Base-by-base conservation (phyloP, 2,888 invertebrate species). In the Volucella zonaria region DNA sequence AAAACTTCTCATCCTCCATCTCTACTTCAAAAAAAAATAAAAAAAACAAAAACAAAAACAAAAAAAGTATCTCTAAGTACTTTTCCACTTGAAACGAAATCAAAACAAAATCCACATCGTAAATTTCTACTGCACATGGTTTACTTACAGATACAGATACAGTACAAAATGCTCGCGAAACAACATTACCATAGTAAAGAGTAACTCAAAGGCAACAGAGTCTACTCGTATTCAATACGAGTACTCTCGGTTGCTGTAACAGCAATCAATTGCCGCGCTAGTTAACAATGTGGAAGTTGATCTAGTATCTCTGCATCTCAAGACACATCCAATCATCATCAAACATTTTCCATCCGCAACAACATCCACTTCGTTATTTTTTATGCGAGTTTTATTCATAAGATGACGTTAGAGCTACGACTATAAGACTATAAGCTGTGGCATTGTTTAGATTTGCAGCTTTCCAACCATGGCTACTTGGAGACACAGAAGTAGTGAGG, bases 221-320 rank as follows among this genome's bases (percentile, higher is more conserved):
- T 47, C 47, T 14, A 6, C 1, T 47, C 1, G 8, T 14, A n/a
- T 14, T 47, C 47, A n/a, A 31, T 31, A 31, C 31, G 6, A 31
- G 31, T 31, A 31, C 31, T 31, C 42, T 31, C 66, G 23, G 51
- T 45, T 42, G 47, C 62, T 56, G 77, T 58, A 70, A 79, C 82
- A 70, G 79, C 79, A 85, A 80, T 85, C 85, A 85, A 85, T 85
- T 85, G 81, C 85, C 85, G 85, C 75, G 68, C 85, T 81, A 85
- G 85, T 85, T 85, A 85, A 85, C 80, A 80, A 85, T 85, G 85
- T 80, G 76, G 85, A 85, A 85, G 85, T 85, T 81, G 85, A 85
- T 85, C 85, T 85, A 85, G 85, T 85, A 85, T 81, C 80, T 81
- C 77, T 68, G 62, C 73, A 85, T 81, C 80, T 76, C 67, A 68